A percentile compares a stretch with the other conserved stretches of the same genome.
Conservation (phyloP, 2,797 vertebrate genomes). For the Otolemur crassicaudatus region DNA sequence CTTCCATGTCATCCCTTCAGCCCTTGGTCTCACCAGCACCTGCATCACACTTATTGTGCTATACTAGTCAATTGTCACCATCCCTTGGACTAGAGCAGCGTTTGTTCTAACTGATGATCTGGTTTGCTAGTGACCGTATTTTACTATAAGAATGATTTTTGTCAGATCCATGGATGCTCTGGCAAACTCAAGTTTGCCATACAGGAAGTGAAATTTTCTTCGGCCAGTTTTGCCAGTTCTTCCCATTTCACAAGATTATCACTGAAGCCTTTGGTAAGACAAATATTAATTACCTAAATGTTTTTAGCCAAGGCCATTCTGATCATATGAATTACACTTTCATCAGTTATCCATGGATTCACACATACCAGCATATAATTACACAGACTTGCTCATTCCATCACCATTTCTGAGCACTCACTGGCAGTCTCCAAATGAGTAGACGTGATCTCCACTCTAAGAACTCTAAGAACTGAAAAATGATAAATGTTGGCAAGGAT, state of each 20-base stretch:
- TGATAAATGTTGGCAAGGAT: not conserved
- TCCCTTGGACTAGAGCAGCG: not conserved
- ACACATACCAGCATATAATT: not conserved
- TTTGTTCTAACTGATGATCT: not conserved
- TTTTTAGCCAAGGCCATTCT: not conserved
- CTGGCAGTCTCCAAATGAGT: not conserved
- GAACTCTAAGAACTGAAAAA: not conserved
- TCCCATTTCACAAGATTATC: not conserved
- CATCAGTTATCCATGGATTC: not conserved
- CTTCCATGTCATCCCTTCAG: not conserved
- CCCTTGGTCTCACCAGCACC: not conserved
- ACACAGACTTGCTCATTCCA: not conserved
- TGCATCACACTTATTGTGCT: too few relatives aligned
- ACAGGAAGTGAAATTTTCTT: not conserved
- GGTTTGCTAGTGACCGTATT: not conserved
- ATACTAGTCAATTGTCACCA: not conserved
- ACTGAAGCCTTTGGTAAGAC: not conserved
- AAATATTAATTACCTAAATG: not conserved
- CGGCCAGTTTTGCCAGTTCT: not conserved
- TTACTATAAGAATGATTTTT: not conserved
- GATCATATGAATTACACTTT: not conserved
- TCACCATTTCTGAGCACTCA: not conserved
- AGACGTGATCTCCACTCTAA: not conserved
- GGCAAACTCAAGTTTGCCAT: not conserved
- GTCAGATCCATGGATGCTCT: not conserved